A percentile compares a stretch with the other conserved stretches of the same genome.
Conservation (phyloP, 2,797 vertebrate species). For the Sarcoramphus papa region DNA sequence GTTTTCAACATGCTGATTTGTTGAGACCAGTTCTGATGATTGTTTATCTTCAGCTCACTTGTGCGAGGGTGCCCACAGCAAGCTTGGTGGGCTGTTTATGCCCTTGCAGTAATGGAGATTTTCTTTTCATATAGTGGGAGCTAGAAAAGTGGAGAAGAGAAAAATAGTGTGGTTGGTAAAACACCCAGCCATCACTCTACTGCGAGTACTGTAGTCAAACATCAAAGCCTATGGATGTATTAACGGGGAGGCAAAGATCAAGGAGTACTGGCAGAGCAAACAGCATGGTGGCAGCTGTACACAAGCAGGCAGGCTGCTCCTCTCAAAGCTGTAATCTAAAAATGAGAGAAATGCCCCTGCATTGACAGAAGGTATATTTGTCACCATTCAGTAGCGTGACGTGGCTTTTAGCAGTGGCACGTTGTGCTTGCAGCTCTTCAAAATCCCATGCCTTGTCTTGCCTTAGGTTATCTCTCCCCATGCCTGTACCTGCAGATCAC, state of each 20-base stretch:
- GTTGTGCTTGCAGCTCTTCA: background rate
- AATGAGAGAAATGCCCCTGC: background rate
- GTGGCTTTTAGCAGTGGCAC: background rate
- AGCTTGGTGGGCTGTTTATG: background rate
- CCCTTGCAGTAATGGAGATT: background rate
- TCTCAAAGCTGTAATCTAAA: background rate
- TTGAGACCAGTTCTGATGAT: background rate
- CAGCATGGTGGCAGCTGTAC: background rate
- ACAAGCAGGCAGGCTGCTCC: background rate
- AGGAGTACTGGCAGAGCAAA: background rate
- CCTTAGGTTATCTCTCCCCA: background rate
- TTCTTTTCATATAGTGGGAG: background rate
- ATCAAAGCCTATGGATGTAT: background rate
- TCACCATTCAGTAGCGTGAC: rapidly evolving
- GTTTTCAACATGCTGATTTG: background rate
- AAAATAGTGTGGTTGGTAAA: background rate
- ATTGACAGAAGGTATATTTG: background rate
- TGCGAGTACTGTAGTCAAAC: background rate
- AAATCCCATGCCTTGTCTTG: background rate
- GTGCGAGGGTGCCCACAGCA: background rate
- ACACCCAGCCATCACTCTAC: background rate
- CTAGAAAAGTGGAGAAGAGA: background rate
- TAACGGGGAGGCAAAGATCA: background rate
- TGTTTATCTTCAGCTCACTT: background rate
- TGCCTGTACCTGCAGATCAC: background rate